These are phyloP conservation scores for Polietes domitor DNA, from an alignment of 2,888 invertebrate genomes.

Conservation along the genomic window DNA sequence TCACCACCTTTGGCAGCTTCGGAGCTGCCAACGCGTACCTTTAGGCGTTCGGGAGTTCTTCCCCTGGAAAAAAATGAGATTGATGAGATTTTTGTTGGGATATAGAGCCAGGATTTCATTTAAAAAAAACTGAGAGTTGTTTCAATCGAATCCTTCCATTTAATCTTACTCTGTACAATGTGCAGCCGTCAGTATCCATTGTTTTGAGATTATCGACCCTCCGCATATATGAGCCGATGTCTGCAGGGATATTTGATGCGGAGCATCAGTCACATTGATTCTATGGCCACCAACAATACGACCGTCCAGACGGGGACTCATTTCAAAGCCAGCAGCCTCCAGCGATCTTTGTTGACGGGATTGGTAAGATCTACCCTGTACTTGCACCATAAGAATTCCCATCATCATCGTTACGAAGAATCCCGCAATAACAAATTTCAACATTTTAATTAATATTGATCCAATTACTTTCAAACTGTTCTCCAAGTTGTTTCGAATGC, in stretches of 20 bases:
- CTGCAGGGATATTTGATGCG: conserved; percentile 79
- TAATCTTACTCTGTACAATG: conserved; percentile 80
- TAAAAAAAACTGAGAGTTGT: too few species aligned
- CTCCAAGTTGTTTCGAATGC: background rate
- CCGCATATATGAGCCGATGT: conserved; percentile 78
- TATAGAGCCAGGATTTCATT: too few species aligned
- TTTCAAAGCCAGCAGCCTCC: background rate
- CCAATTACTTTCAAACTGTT: background rate
- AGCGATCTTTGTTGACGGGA: conserved; percentile 21
- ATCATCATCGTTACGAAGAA: background rate
- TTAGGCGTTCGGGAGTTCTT: conserved; percentile 71
- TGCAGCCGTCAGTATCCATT: conserved; percentile 80
- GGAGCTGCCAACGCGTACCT: conserved; percentile 83
- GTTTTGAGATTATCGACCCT: conserved; percentile 77
- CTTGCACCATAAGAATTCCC: background rate
- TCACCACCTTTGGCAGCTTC: conserved; percentile 81
- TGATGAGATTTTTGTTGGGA: too few species aligned
- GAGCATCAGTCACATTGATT: conserved; percentile 79
- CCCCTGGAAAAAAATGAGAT: conserved; percentile 70
- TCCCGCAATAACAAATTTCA: background rate
- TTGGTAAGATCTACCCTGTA: conserved; percentile 29
- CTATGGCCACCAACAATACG: conserved; percentile 79
- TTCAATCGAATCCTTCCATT: too few species aligned
- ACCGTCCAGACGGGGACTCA: conserved; percentile 78
- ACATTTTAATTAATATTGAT: too few species aligned